Evolutionary conservation across 2,888 invertebrate species (phyloP).

Genomic region (Ectobius pallidus): DNA sequence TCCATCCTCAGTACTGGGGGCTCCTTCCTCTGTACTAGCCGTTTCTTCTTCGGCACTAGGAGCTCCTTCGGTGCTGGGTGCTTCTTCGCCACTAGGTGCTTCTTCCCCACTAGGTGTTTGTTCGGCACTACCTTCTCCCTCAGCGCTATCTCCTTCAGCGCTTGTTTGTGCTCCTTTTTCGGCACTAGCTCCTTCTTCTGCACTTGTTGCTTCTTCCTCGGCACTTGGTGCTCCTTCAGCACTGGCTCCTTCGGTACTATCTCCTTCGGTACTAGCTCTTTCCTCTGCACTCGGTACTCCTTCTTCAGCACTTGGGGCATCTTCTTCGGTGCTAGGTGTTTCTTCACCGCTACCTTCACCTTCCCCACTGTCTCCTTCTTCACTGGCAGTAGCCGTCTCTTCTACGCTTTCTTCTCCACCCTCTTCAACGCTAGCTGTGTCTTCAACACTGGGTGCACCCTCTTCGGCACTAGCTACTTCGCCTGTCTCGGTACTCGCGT

Average conservation of each 20-base stretch:
- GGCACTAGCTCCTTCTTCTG: conserved; percentile 48
- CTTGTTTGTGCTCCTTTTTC: conserved; percentile 46
- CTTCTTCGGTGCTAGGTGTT: conserved; percentile 43
- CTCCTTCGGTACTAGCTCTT: conserved; percentile 42
- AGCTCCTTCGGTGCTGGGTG: conserved; percentile 40
- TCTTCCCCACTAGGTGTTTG: conserved; percentile 38
- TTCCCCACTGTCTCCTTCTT: conserved; percentile 52
- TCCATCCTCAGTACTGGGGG: conserved; percentile 27
- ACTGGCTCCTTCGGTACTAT: conserved; percentile 32
- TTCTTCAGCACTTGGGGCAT: conserved; percentile 39
- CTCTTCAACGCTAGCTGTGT: conserved; percentile 40
- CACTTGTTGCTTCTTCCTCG: conserved; percentile 45
- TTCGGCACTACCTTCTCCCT: conserved; percentile 45
- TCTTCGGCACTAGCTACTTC: conserved; percentile 41
- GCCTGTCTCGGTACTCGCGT: conserved; percentile 40
- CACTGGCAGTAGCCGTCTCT: conserved; percentile 54
- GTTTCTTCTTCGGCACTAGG: conserved; percentile 29
- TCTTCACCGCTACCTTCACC: conserved; percentile 48
- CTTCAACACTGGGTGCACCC: too few relatives aligned
- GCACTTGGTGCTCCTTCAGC: conserved; percentile 45
- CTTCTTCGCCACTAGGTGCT: conserved; percentile 43
- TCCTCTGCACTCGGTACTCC: conserved; percentile 44
- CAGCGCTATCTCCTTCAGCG: conserved; percentile 55
- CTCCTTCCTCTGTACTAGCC: conserved; percentile 38
- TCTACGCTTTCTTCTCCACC: conserved; percentile 33